Base-by-base conservation (phyloP, 1,140 invertebrate genomes). In the Eriosoma lanigerum region DNA sequence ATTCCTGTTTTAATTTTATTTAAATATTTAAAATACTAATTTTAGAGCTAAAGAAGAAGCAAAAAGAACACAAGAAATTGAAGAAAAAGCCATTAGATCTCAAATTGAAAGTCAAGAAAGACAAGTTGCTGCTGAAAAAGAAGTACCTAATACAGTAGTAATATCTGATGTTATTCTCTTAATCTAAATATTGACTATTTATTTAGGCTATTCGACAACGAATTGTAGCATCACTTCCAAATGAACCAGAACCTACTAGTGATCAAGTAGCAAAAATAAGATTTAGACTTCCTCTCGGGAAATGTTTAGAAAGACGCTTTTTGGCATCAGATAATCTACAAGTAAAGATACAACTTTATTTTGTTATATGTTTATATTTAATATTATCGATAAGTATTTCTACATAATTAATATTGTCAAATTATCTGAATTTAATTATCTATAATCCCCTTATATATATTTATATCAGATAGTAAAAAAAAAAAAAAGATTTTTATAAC, bases 1-100 rank as follows among this genome's bases (percentile, higher is more conserved):
- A 4, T 38, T 38, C 3, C 8, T 38, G 32, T 4, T 38, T 38
- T 38, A 8, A 38, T 4, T n/a, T n/a, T 1, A 54, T 64, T 81
- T 81, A 17, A 62, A 82, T 24, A 24, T 72, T 46, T n/a, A 38
- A 58, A 15, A 9, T 26, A 26, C 32, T 66, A 58, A 80, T 86
- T 87, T 72, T 84, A 92, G 92, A 87, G 93, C 93, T 50, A 95
- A 95, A 88, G 93, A 95, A 86, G 92, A 94, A 87, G 90, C 92
- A 4, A 93, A 92, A 86, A 89, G 90, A 78, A 88, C 90, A 83
- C 90, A 92, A 86, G 91, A 93, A 87, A 86, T 90, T 82, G 89
- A 91, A 86, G 90, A 90, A 84, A 89, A 91, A 85, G 90, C 90
- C 19, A 90, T 78, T 48, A 32, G 56, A 78, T 62, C 75, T 78